phyloP scores from a whole-genome alignment of 1,140 invertebrate species.

The Musca vetustissima region DNA sequence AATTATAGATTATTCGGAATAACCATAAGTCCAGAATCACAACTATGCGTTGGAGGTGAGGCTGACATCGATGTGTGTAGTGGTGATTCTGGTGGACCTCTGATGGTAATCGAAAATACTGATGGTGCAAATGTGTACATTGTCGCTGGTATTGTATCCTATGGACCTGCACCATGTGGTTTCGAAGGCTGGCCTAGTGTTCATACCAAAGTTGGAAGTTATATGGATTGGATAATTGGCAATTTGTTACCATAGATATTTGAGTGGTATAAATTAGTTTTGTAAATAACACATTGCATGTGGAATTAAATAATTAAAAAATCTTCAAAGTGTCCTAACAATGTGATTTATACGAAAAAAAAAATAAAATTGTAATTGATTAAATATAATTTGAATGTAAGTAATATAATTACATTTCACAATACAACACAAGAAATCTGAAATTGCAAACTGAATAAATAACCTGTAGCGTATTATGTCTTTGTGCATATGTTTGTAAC shows the following conservation, averaged over 20 bases:
- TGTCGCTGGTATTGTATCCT: conserved; percentile 57
- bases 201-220: conserved; percentile 52
- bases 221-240: conserved; percentile 48
- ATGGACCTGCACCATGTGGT: conserved; percentile 56
- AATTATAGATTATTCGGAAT: not conserved
- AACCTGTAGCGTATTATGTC: too few species aligned
- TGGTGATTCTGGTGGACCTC: conserved; percentile 63
- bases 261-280: too few species aligned
- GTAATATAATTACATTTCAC: too few species aligned
- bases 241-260: not conserved
- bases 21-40: conserved; percentile 31
- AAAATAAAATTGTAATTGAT: too few species aligned
- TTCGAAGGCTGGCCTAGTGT: conserved; percentile 50
- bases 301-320: too few species aligned
- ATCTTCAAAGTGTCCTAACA: too few species aligned
- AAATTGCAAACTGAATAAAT: too few species aligned
- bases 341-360: too few species aligned
- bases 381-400: too few species aligned
- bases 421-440: too few species aligned
- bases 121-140: conserved; percentile 18
- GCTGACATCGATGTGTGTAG: conserved; percentile 61
- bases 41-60: conserved; percentile 67
- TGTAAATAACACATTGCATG: too few species aligned
- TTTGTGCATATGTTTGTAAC: too few species aligned
- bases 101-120: conserved; percentile 23